Base-by-base conservation (phyloP, 2,113 vertebrate genomes). In the Zosterops hypoxanthus region DNA sequence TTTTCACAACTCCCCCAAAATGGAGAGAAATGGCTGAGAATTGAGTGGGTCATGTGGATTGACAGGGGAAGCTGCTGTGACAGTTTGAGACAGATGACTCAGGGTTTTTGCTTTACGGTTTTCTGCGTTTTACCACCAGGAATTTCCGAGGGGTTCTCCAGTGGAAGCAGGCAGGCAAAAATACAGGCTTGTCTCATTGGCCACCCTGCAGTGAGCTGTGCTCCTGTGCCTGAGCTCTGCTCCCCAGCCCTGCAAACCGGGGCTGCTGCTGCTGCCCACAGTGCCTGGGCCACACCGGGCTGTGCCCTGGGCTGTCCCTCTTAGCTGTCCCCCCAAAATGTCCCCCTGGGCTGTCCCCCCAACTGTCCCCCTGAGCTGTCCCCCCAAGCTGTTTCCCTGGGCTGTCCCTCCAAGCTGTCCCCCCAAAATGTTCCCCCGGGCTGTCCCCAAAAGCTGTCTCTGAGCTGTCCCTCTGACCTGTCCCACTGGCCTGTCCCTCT, bases 271-370 rank as follows among this genome's bases (percentile, higher is more conserved):
- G 22, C 1, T 8, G 44, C 44, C 44, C 9, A 3, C 0, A 1
- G 56, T 34, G 13, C 39, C 69, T 0, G 0, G 0, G 0, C 11
- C 8, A 1, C 8, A 0, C 25, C 2, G 6, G 10, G 12, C 15
- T 57, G 52, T 8, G 41, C 21, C 50, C 6, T 39, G 5, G 22
- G 46, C 46, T 39, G 39, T 39, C 39, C 39, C 39, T 10, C 56
- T 2, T 9, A 24, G 14, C n/a, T 34, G n/a, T 24, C 56, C 33
- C 17, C 4, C 3, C 36, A 39, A 39, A 10, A 39, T 39, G 11
- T 39, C 39, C 39, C 39, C 10, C 44, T 20, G 9, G 14, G 15
- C 6, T 31, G 44, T 13, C 5, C 2, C 9, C 2, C 14, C 14
- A 9, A 25, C 8, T 41, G 63, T 39, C 57, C 46, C 46, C 19